These are phyloP conservation scores for Polydrusus pterygomalis DNA, from an alignment of 2,888 invertebrate species.

Conservation along the genomic window DNA sequence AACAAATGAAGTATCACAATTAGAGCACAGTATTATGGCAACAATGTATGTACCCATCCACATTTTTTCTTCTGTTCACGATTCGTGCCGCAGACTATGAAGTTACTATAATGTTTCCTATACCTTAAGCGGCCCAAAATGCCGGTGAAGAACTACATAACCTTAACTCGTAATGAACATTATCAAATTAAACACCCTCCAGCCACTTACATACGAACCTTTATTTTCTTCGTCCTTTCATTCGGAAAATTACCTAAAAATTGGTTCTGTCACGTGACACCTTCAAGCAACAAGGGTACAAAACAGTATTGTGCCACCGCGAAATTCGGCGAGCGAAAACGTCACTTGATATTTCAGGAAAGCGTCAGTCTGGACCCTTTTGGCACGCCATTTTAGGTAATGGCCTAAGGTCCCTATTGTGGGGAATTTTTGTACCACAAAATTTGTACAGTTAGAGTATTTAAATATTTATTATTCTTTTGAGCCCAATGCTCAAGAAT, in stretches of 20 bases:
- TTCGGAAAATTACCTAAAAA: slow-evolving; percentile 17
- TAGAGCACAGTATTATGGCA: too few species aligned
- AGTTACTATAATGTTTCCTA: too few species aligned
- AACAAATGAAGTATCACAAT: too few species aligned
- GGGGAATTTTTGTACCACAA: background rate
- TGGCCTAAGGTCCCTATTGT: slow-evolving; percentile 11
- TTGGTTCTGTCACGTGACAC: slow-evolving; percentile 21
- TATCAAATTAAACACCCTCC: background rate
- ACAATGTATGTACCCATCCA: too few species aligned
- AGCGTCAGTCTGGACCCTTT: slow-evolving; percentile 16
- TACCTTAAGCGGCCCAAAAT: too few species aligned
- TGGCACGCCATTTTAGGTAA: slow-evolving; percentile 22
- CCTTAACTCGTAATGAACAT: background rate
- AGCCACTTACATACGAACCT: background rate
- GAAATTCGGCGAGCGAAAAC: slow-evolving; percentile 8
- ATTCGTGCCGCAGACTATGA: too few species aligned
- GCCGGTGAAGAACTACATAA: too few species aligned
- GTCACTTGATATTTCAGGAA: slow-evolving; percentile 21
- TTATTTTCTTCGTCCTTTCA: background rate
- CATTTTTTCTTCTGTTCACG: too few species aligned
- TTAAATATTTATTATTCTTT: too few species aligned
- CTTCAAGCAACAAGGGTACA: slow-evolving; percentile 4
- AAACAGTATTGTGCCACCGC: slow-evolving; percentile 1
- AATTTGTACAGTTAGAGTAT: slow-evolving; percentile 11
- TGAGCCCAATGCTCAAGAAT: too few species aligned